Percentiles rank a stretch among this genome's conserved stretches.
These are phyloP conservation scores for Yponomeuta plumbellus DNA, from an alignment of 2,888 invertebrate genomes.

Conservation along the genomic window DNA sequence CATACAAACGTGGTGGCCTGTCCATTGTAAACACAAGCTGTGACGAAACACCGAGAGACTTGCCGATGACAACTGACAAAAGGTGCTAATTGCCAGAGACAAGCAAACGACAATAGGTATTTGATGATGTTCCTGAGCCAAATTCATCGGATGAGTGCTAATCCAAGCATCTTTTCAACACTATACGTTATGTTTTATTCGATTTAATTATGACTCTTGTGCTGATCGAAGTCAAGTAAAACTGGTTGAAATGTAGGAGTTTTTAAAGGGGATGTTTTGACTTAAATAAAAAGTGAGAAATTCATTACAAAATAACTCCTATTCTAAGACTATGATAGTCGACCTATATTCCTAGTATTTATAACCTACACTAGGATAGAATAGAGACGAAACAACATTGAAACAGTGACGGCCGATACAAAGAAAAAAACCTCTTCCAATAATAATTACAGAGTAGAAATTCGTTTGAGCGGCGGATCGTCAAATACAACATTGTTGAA, in stretches of 20 bases:
- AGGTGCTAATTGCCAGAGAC: conserved; percentile 59
- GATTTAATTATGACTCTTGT: background rate
- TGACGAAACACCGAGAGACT: conserved; percentile 29
- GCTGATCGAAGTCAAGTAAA: background rate
- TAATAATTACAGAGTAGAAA: conserved; percentile 41
- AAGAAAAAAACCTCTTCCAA: conserved; percentile 34
- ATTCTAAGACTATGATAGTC: background rate
- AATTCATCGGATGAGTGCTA: background rate
- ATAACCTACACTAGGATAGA: background rate
- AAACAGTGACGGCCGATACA: conserved; percentile 18
- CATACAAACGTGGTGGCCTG: background rate
- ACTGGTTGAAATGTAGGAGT: background rate
- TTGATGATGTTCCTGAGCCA: conserved; percentile 8
- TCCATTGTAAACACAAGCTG: conserved; percentile 11
- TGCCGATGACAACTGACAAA: conserved; percentile 51
- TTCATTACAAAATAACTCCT: conserved; percentile 2
- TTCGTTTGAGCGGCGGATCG: conserved; percentile 29
- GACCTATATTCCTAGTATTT: conserved; percentile 1
- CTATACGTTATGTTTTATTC: conserved; percentile 31
- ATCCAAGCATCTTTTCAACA: too few species aligned
- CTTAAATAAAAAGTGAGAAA: background rate
- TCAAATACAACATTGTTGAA: conserved; percentile 53
- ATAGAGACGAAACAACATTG: background rate
- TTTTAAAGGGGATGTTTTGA: background rate
- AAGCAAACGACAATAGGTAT: conserved; percentile 37